Base-by-base conservation (phyloP, 2,797 vertebrate species). In the Epinephelus awoara region DNA sequence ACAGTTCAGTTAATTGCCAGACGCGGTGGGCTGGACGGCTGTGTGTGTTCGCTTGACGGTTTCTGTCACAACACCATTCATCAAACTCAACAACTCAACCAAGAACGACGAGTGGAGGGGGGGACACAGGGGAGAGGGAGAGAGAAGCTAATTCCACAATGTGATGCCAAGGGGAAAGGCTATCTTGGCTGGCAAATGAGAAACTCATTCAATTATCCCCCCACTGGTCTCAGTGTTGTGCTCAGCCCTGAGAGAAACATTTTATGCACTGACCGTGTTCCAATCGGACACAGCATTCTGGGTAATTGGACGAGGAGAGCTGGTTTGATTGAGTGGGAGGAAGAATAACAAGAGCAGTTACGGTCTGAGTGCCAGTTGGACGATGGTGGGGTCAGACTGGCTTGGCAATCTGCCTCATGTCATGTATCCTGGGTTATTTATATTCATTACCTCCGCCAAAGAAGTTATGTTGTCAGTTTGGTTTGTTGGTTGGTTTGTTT, bases 61-160 rank as follows among this genome's bases (percentile, higher is more conserved):
- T 93, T 80, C 87, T 89, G 91, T 93, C 92, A 94, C 90, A 94
- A 90, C 92, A 90, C 58, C 84, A 91, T 93, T 88, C 79, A 88
- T 95, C 92, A 93, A 88, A 77, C 80, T 78, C 78, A 71, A 77
- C 76, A 67, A 74, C 72, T 76, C 79, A 25, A 81, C 70, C 77
- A 46, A 72, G 62, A 76, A 23, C 15, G 47, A 56, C 25, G 49
- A 67, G 71, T 67, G 63, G 76, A 65, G 64, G 50, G 67, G 59
- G 11, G 58, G 58, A 72, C 29, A 25, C 13, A 2, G 46, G 40
- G 44, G 54, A 47, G 72, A 54, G 72, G 62, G 40, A 42, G 77
- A 42, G 72, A 63, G 63, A 42, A 81, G 82, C 72, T 80, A 72
- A 83, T 85, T 88, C 72, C 69, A 82, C 72, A 54, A 57, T 69